Conservation (phyloP, 2,797 vertebrate genomes). For the Scolopax bukidnonensis region DNA sequence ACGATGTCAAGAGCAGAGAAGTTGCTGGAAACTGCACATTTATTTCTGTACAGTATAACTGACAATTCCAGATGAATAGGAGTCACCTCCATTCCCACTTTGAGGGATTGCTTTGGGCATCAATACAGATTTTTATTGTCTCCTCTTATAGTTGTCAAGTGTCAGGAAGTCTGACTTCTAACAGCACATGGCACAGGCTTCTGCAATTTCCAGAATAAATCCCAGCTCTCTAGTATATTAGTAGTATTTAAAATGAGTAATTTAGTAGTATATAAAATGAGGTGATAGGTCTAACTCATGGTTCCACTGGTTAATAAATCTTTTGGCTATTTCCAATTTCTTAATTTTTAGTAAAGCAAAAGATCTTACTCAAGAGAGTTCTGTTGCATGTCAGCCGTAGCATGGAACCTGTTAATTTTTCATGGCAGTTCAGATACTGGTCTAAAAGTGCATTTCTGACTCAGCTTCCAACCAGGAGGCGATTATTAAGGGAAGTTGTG, state of each 20-base stretch:
- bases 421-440: background rate
- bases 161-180: background rate
- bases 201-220: background rate
- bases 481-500: fast-evolving
- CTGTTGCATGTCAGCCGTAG: background rate
- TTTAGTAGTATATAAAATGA: background rate
- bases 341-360: background rate
- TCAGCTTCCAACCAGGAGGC: background rate
- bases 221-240: background rate
- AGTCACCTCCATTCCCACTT: slow-evolving; percentile 23
- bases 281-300: background rate
- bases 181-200: background rate
- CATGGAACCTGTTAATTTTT: background rate
- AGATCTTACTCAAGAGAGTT: background rate
- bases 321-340: background rate
- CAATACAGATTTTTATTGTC: slow-evolving; percentile 58
- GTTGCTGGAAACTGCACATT: background rate
- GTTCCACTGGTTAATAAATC: background rate
- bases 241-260: background rate
- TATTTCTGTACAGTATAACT: background rate
- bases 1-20: background rate
- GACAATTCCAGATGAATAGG: background rate
- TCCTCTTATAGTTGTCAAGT: slow-evolving; percentile 13
- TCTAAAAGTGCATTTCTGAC: background rate
- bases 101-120: slow-evolving; percentile 28